Evolutionary conservation across 1,140 invertebrate species (phyloP), one percentile per base, ranked within the genome.

Genomic region (Pseudomyrmex gracilis): DNA sequence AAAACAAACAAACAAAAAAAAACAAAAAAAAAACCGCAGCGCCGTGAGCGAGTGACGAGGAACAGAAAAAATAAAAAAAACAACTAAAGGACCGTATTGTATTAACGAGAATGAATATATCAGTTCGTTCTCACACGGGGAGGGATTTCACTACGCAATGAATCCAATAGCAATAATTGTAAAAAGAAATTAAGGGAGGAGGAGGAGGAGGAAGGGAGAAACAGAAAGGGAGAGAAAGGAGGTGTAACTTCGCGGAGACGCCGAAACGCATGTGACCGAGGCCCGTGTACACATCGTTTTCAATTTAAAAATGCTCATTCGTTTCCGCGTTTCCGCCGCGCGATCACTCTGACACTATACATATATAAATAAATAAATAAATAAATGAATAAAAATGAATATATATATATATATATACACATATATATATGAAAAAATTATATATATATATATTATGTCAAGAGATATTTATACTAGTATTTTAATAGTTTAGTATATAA

Each of bases 391-490:
- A 85, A 73, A 89, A 82, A 88, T 64, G 84, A 77, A 87, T 76
- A 84, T 74, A 84, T 34, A 78, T 83, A 88, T 89, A 89, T 34
- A 34, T 86, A 89, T 87, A 87, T 87, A 87, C 4, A 34, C 34
- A 88, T 64, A 86, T 82, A 87, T 76, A 84, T 74, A 84, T 70
- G 47, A 63, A 67, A 84, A 78, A 85, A 84, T 34, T 34, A 78
- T 83, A 88, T 89, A 89, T 89, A 89, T 86, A 89, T 88, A 87
- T 88, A 87, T 89, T 92, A 90, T 89, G 90, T 90, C 90, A 83
- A 93, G 92, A 93, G 92, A 93, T 93, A 93, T 93, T 93, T 93
- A 93, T 93, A 92, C 92, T 93, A 93, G 92, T 94, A 93, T 94
- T 94, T 94, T 94, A 93, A 93, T 93, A 93, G 92, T 92, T 92